These are phyloP conservation scores for Platalea minor DNA, from an alignment of 2,797 vertebrate species.

Conservation along the genomic window DNA sequence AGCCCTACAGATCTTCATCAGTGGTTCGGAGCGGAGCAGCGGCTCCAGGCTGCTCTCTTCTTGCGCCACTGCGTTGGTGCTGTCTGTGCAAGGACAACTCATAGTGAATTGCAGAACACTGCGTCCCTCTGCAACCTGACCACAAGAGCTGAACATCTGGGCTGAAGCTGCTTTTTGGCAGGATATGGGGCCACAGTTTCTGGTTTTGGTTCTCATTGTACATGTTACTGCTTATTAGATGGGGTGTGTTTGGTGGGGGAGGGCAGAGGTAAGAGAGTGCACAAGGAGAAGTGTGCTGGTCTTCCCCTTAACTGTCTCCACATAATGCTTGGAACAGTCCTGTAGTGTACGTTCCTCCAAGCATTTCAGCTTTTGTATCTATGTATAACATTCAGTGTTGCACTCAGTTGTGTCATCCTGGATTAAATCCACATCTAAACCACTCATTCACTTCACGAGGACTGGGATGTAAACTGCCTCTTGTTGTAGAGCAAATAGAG, in stretches of 20 bases:
- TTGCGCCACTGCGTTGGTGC: background rate
- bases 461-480: background rate
- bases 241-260: background rate
- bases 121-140: background rate
- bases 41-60: background rate
- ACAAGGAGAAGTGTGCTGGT: background rate
- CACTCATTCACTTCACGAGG: background rate
- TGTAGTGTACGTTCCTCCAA: background rate
- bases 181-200: background rate
- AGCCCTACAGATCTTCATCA: background rate
- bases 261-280: background rate
- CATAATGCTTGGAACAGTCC: background rate
- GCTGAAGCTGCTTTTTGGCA: background rate
- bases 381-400: accelerated
- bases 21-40: background rate
- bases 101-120: background rate
- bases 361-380: background rate
- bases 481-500: background rate
- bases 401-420: background rate
- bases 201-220: background rate
- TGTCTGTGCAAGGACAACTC: background rate
- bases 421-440: background rate
- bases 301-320: background rate
- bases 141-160: background rate
- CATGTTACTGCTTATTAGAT: background rate